Evolutionary conservation across 2,888 invertebrate species (phyloP), one percentile per base, ranked within the genome.

Genomic region (Cyrtodaria siliqua): DNA sequence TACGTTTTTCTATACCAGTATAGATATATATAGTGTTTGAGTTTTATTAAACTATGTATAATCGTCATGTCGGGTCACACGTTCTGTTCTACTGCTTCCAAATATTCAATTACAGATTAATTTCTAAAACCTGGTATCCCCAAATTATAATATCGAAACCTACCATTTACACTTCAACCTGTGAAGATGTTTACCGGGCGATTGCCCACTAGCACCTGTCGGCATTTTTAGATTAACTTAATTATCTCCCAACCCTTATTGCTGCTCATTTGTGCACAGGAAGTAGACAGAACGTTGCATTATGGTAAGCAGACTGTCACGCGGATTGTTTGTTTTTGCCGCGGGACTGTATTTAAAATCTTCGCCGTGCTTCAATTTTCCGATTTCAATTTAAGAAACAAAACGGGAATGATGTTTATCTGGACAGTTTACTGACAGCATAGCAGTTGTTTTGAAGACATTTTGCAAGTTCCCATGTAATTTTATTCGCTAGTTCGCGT

Each of bases 231-330:
- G 71, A 75, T 79, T 75, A 71, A 69, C 62, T 69, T 61, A 71
- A 79, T 72, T 57, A 75, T 69, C 64, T 53, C 56, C 61, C 29
- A 20, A 40, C 56, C 68, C 67, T 63, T 75, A 72, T 75, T 68
- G 66, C 63, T 68, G 70, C 55, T 75, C 74, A 67, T 71, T 75
- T 64, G 64, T 71, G 75, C 79, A 72, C 71, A 59, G 74, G 71
- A 75, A 60, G 61, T 72, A 20, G 57, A 61, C 64, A 61, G 68
- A 60, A 59, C 55, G 71, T 68, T 79, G 79, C 75, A 79, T 74
- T 52, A 29, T 72, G 79, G 79, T 63, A 71, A 68, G 67, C 75
- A 75, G 79, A 75, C 68, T 79, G 79, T 71, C 79, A 79, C 64
- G 62, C 55, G 27, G 56, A 63, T 52, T 79, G 79, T 79, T 79